Base-by-base conservation (phyloP, 2,113 vertebrate species). In the Tamias sibiricus region DNA sequence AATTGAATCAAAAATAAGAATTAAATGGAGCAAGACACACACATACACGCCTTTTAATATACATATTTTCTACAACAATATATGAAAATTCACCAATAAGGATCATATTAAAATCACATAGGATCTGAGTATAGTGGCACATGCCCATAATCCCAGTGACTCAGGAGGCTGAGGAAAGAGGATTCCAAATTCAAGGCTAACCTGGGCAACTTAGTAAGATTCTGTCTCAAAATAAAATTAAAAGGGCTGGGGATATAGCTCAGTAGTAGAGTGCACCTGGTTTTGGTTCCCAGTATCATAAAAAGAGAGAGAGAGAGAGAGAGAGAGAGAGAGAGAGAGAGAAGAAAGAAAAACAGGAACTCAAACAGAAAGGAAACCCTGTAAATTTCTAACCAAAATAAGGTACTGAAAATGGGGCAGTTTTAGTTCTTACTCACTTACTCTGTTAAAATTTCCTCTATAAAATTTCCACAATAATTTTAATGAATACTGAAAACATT, bases 371-470 rank as follows among this genome's bases (percentile, higher is more conserved):
- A 77, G 6, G 16, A 87, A 76, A 52, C 35, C 54, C 44, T 80
- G 28, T 72, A 87, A 79, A 64, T 83, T 72, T 77, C 68, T 82
- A 71, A 85, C 16, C n/a, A 85, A 90, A 93, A 83, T 75, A 12
- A 75, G 10, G 64, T 47, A 68, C 44, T 90, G 66, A 86, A 40
- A 57, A 93, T 26, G 9, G 12, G 14, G 72, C 32, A 40, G 32
- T 81, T 74, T 5, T 19, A 81, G 6, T 64, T 93, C 40, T 87
- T 64, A 66, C 16, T 81, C 30, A 49, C 7, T 52, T 72, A 1
- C 0, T 35, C 20, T 57, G 24, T 66, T 81, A 57, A 40, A 66
- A 47, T 37, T 28, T 1, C n/a, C 13, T 57, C 22, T n/a, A n/a
- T n/a, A n/a, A n/a, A n/a, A n/a, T n/a, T n/a, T n/a, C 69, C 22